Base-by-base conservation (phyloP, 2,113 vertebrate genomes). In the Pachyramphus minor region DNA sequence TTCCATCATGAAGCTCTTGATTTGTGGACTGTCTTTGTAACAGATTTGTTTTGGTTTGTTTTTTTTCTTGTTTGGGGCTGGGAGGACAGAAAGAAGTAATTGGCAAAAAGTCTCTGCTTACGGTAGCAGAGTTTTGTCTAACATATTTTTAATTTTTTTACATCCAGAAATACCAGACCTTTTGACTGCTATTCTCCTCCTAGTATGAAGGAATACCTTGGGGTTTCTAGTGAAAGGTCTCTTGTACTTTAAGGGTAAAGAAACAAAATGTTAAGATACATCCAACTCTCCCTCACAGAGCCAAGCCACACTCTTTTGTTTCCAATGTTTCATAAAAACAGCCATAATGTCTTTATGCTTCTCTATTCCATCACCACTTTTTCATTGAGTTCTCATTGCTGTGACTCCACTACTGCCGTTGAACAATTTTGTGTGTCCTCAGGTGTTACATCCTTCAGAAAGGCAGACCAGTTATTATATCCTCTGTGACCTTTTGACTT, bases 371-470 rank as follows among this genome's bases (percentile, higher is more conserved):
- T 3, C 18, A 55, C 56, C 41, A 30, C 9, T 56, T 89, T 83
- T 86, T 77, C 53, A 27, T 23, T 45, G 53, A 82, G 53, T 69
- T 90, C 66, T 85, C 23, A 7, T 41, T 63, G 73, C 63, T 88
- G 44, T 68, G 77, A 64, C 71, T 88, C 50, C 12, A 28, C n/a
- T 53, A 37, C 66, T 37, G n/a, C 74, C 0, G 0, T 73, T 85
- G 45, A 94, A 37, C 45, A 69, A 25, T 58, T 72, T 6, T 66
- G 10, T 64, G 22, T 87, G 14, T 74, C 91, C 81, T 88, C 72
- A 92, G 93, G 92, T 89, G 69, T 89, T 53, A 14, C 58, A 93
- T 97, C 81, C 58, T 90, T 96, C 81, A 94, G 58, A 95, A 91
- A 78, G 45, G 75, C 90, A 86, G 78, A 76, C 66, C 67, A 62